phyloP scores from a whole-genome alignment of 2,888 invertebrate species.

The Dione vanillae region DNA sequence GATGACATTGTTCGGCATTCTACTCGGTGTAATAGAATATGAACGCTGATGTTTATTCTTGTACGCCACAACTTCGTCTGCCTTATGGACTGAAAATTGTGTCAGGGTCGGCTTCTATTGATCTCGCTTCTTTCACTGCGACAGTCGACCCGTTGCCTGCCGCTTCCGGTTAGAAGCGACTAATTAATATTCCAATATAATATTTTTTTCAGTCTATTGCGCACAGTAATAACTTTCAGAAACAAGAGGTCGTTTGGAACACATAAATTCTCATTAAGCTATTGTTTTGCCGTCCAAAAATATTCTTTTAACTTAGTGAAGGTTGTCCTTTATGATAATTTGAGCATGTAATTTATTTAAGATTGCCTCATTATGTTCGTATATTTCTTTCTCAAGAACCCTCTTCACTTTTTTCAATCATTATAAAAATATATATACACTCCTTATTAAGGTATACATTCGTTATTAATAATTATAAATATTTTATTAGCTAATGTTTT shows the following conservation, averaged over 20 bases:
- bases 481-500: no score
- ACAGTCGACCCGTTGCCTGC: conserved; percentile 67
- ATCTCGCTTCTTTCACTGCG: conserved; percentile 75
- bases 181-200: conserved; percentile 58
- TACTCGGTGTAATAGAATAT: conserved; percentile 41
- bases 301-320: conserved; percentile 32
- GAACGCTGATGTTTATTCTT: conserved; percentile 72
- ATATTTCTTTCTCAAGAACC: conserved; percentile 4
- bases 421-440: not conserved
- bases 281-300: conserved; percentile 40
- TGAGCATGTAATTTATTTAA: conserved; percentile 43
- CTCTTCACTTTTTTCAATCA: not conserved
- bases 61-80: conserved; percentile 63
- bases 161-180: conserved; percentile 61
- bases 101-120: conserved; percentile 81
- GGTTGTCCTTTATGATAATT: conserved; percentile 40
- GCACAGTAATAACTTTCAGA: conserved; percentile 40
- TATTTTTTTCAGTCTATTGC: conserved; percentile 50
- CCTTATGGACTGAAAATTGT: conserved; percentile 74
- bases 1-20: conserved; percentile 54
- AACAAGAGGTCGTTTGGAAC: conserved; percentile 44
- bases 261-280: conserved; percentile 47
- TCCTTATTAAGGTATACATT: not conserved
- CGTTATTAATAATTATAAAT: not conserved
- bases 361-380: conserved; percentile 42